Evolutionary conservation across 2,797 vertebrate species (phyloP), one percentile per base, ranked within the genome.

Genomic region (Schizopygopsis pylzovi): DNA sequence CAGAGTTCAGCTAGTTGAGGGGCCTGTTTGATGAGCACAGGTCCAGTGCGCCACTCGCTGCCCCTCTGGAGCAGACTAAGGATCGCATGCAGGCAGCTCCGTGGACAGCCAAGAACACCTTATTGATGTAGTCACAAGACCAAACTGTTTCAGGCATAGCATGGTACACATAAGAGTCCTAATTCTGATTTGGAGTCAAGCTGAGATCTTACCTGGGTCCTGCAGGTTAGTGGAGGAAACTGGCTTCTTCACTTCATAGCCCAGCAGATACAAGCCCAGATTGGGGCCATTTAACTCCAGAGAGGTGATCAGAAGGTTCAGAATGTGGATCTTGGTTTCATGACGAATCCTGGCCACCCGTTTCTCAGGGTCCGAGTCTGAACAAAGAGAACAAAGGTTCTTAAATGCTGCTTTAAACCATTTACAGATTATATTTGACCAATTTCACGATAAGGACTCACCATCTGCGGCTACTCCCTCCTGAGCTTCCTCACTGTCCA

Each of bases 1-100:
- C 98, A 99, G 72, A 99, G 96, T 83, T 99, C 97, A 33, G 98
- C 97, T 72, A 99, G 95, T 80, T 99, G 97, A 71, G 98, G 98
- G 5, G 97, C 96, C 87, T 97, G 96, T 41, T 89, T 94, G 67
- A 96, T 97, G 45, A 98, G 96, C 15, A 94, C 92, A 0, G 98
- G 98, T 41, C 98, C 98, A 0, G 92, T 95, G 84, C 98, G 95
- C 84, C 94, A 96, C 89, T 98, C 96, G 0, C 97, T 97, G 72
- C 98, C 98, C 87, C 96, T 97, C 93, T 98, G 97, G 90, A 99
- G 90, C 90, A 99, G 96, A 92, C 97, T 97, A 88, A 99, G 92
- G 92, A 99, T 99, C 77, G 98, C 97, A 9, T 99, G 98, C 88
- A 99, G 95, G 88, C 98, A 99, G 77, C 97, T 99, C 33, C 98